Evolutionary conservation across 2,113 vertebrate genomes (phyloP).

Genomic region (Pica pica): DNA sequence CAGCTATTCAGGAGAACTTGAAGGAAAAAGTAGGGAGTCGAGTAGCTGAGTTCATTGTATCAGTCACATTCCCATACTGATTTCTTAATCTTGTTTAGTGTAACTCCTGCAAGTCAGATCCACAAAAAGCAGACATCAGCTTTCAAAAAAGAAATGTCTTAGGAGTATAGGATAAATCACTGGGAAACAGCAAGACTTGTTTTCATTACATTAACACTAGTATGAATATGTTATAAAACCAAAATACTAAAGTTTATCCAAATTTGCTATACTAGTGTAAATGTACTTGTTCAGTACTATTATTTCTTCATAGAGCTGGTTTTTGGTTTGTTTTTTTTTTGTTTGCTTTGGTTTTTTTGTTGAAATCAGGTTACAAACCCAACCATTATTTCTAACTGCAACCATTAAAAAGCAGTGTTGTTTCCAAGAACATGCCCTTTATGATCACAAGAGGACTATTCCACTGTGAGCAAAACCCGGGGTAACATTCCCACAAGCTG

Average conservation of each 20-base stretch:
- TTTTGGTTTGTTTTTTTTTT: not conserved
- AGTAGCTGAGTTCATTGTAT: not conserved
- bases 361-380: not conserved
- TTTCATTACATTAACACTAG: not conserved
- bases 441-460: not conserved
- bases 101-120: not conserved
- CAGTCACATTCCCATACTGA: not conserved
- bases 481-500: not conserved
- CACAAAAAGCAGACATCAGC: not conserved
- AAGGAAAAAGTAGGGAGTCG: not conserved
- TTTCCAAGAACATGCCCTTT: constrained; percentile 1
- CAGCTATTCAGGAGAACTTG: not conserved
- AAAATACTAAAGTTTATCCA: not conserved
- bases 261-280: not conserved
- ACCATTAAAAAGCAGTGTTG: not conserved
- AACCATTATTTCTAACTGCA: not conserved
- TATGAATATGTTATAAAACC: not conserved
- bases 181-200: not conserved
- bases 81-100: not conserved
- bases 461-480: not conserved
- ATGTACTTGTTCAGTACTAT: not conserved
- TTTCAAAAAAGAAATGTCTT: not conserved
- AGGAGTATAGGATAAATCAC: not conserved
- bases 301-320: not conserved
- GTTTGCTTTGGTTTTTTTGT: not conserved